Evolutionary conservation across 2,888 invertebrate genomes (phyloP), one percentile per base, ranked within the genome.

Genomic region (Acleris holmiana): DNA sequence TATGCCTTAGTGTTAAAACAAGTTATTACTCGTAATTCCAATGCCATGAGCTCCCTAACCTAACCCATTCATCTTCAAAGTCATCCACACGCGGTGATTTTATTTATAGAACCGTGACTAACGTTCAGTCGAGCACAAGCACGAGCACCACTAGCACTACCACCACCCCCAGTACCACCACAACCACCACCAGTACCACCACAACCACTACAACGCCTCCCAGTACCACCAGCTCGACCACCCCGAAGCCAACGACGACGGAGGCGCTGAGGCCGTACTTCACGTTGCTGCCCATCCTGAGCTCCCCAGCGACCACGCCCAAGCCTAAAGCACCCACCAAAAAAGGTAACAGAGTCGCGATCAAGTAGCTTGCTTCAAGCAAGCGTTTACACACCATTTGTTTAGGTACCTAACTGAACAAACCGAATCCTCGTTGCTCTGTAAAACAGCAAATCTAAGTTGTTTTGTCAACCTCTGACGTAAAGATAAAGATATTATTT

Each of bases 221-320:
- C 63, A 88, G 85, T 79, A 88, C 91, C 73, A 88, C 87, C 77
- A 87, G 80, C 74, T 77, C 87, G 23, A 85, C 84, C 15, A 85
- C 88, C 2, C 85, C 88, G 0, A 88, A 84, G 2, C 80, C 85
- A 3, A 86, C 84, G 10, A 82, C 87, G 56, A 76, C 83, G 17
- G 79, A 83, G 69, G 72, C 81, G 49, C 76, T 82, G 67, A 82
- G 80, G 19, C 90, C 92, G 15, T 91, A 87, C 83, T 78, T 91
- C 70, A 91, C 91, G 71, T 76, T 91, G 68, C 77, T 91, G 72
- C 93, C 93, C 23, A 89, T 93, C 71, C 85, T 87, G 70, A 83
- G 75, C 23, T 73, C 78, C 2, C 78, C 79, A 15, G 73, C 80
- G 4, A 71, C 77, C 35, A 77, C 78, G 13, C 57, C 18, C 13